phyloP scores from a whole-genome alignment of 2,113 vertebrate species.

The Burhinus oedicnemus region DNA sequence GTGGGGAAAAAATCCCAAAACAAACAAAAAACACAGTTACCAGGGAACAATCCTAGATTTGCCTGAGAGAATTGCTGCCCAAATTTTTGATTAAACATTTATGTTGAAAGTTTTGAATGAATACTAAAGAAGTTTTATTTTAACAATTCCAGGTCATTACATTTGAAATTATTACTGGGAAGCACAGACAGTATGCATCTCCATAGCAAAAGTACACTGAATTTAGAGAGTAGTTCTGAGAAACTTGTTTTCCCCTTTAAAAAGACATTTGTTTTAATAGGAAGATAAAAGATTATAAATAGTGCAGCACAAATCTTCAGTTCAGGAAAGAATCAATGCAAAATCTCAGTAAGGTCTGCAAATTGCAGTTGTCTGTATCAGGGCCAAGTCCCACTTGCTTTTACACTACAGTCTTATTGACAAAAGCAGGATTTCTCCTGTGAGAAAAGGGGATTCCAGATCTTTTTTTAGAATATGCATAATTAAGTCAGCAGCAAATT shows the following conservation, averaged over 20 bases:
- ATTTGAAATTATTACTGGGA: neutral
- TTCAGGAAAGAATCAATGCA: neutral
- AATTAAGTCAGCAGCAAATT: neutral
- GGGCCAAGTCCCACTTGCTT: neutral
- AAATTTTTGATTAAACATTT: neutral
- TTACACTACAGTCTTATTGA: neutral
- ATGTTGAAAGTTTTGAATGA: neutral
- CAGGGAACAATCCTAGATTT: neutral
- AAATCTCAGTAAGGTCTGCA: neutral
- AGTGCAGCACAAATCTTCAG: neutral
- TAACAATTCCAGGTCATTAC: neutral
- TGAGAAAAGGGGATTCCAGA: neutral
- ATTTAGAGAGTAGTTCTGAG: neutral
- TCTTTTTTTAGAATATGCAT: neutral
- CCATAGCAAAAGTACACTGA: neutral
- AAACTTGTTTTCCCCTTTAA: neutral
- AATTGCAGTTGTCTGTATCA: neutral
- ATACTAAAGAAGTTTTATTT: neutral
- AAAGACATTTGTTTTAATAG: neutral
- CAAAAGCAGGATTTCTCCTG: neutral
- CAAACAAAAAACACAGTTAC: neutral
- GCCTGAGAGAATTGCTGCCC: neutral
- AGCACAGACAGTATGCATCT: neutral
- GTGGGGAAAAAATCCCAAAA: fast-evolving
- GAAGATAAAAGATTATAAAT: neutral